phyloP scores from a whole-genome alignment of 2,888 invertebrate genomes.

The Hofmannophila pseudospretella region DNA sequence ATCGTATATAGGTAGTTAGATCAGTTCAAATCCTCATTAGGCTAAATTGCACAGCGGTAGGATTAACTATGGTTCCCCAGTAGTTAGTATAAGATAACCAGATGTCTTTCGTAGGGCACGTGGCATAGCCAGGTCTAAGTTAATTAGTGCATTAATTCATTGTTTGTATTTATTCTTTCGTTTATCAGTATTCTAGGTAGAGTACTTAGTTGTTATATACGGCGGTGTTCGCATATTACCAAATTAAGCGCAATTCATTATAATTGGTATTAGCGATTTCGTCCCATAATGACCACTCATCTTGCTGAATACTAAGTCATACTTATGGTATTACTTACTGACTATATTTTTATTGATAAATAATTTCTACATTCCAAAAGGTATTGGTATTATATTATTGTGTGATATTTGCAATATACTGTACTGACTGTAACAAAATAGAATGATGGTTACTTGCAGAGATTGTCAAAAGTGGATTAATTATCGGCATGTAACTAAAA shows the following conservation, averaged over 20 bases:
- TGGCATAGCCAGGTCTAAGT: conserved; percentile 44
- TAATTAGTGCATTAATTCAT: conserved; percentile 19
- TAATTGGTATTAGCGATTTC: background rate
- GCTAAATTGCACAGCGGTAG: no score
- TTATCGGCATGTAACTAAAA: no score
- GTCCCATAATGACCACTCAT: no score
- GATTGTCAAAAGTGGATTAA: no score
- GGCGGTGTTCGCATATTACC: background rate
- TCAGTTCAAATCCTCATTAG: no score
- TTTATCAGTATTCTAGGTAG: background rate
- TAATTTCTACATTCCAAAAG: background rate
- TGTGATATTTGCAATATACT: no score
- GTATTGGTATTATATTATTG: no score
- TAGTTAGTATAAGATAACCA: no score
- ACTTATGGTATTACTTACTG: background rate
- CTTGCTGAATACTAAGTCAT: background rate
- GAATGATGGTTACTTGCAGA: no score
- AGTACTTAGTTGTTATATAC: conserved; percentile 1
- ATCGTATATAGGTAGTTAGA: no score
- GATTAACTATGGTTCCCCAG: background rate
- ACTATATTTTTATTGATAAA: background rate
- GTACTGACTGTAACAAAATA: no score
- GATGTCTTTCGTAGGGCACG: no score
- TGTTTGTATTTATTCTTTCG: background rate
- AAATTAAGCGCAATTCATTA: background rate